Percentiles rank a stretch among this genome's conserved stretches.
Evolutionary conservation across 1,140 invertebrate genomes (phyloP).

Genomic region (Tigriopus japonicus): DNA sequence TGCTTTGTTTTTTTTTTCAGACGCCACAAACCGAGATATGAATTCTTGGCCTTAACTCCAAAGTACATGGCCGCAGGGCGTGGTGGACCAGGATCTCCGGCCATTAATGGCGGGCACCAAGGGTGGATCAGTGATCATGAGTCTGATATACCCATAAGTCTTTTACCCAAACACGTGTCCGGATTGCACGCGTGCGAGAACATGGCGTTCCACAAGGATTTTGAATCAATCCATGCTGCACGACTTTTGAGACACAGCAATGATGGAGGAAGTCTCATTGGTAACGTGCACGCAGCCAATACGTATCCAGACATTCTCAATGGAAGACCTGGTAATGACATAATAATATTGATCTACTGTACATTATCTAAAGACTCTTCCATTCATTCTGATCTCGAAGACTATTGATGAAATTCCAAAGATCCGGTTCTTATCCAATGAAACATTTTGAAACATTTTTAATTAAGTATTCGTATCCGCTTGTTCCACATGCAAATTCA

Average conservation of each 20-base stretch:
- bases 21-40: not conserved
- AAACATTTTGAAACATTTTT: too few relatives aligned
- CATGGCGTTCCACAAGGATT: slow-evolving; percentile 8
- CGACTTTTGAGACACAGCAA: not conserved
- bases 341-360: too few relatives aligned
- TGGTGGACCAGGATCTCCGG: not conserved
- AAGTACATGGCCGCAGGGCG: not conserved
- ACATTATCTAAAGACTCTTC: too few relatives aligned
- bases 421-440: too few relatives aligned
- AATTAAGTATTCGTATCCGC: too few relatives aligned
- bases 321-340: not conserved
- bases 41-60: not conserved
- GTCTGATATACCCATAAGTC: not conserved
- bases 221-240: not conserved
- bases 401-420: too few relatives aligned
- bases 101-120: too few relatives aligned
- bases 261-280: not conserved
- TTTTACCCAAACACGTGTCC: slow-evolving; percentile 6
- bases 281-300: not conserved
- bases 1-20: not conserved
- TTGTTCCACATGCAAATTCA: too few relatives aligned
- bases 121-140: slow-evolving; percentile 7
- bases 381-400: too few relatives aligned
- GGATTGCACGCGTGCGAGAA: slow-evolving; percentile 1
- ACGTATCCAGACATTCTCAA: slow-evolving; percentile 11